Conservation (phyloP, 1,140 invertebrate genomes). For the Camponotus pennsylvanicus region DNA sequence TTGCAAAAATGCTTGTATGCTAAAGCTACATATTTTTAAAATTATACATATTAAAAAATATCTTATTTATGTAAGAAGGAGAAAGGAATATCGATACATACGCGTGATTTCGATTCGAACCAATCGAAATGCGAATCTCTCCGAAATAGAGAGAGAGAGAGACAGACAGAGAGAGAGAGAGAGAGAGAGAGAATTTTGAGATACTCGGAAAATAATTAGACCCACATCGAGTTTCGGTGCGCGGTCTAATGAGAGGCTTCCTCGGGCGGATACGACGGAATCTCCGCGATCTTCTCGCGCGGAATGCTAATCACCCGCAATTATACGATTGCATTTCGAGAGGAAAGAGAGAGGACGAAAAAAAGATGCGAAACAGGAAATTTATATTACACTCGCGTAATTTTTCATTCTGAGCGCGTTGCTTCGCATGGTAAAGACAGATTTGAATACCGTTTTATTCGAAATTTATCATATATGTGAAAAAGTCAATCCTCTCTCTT, state of each 20-base stretch:
- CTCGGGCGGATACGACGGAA: slow-evolving; percentile 45
- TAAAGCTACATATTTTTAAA: no score
- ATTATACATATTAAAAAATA: no score
- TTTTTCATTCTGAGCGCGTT: slow-evolving; percentile 24
- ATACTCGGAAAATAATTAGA: slow-evolving; percentile 61
- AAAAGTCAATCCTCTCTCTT: slow-evolving; percentile 10
- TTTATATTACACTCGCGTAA: slow-evolving; percentile 43
- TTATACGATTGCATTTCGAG: slow-evolving; percentile 32
- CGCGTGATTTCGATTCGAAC: slow-evolving; percentile 52
- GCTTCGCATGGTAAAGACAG: slow-evolving; percentile 16
- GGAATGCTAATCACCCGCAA: slow-evolving; percentile 44
- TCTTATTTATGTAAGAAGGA: background rate
- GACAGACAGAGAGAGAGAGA: no score
- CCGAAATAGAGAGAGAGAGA: background rate
- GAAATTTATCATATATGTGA: background rate
- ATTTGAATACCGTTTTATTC: slow-evolving; percentile 12
- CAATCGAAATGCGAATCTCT: slow-evolving; percentile 26
- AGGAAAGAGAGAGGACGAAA: background rate
- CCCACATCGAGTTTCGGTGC: slow-evolving; percentile 49
- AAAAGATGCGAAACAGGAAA: slow-evolving; percentile 12
- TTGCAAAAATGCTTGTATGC: no score
- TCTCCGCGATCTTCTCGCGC: slow-evolving; percentile 32
- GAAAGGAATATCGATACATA: slow-evolving; percentile 56
- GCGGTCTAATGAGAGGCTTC: slow-evolving; percentile 43
- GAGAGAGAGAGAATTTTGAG: slow-evolving; percentile 6